Evolutionary conservation across 2,113 vertebrate genomes (phyloP).

Genomic region (Salminus brasiliensis): DNA sequence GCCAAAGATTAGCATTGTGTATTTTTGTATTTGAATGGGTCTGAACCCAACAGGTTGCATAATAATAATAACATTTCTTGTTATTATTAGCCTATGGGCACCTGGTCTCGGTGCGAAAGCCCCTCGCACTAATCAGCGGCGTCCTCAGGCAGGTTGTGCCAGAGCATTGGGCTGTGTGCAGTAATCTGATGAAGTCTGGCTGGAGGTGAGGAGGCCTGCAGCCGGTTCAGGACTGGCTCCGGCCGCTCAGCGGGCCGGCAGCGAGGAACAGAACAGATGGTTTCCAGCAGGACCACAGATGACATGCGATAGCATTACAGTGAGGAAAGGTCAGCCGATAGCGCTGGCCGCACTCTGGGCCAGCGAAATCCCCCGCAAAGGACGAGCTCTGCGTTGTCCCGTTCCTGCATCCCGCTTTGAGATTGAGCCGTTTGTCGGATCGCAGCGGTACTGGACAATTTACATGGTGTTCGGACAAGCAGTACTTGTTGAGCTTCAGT

Average conservation of each 20-base stretch:
- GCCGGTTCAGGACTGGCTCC: slow-evolving; percentile 52
- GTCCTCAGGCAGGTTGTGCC: neutral
- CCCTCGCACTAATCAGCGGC: neutral
- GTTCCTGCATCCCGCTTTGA: neutral
- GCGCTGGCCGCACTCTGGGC: slow-evolving; percentile 43
- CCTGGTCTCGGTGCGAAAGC: neutral
- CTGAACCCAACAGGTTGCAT: neutral
- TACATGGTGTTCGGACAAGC: neutral
- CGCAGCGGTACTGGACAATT: neutral
- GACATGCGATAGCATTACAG: slow-evolving; percentile 77
- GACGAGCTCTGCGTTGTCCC: slow-evolving; percentile 9
- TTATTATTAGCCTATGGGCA: neutral
- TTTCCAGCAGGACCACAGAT: slow-evolving; percentile 72
- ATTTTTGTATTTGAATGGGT: neutral
- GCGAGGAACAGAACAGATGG: slow-evolving; percentile 68
- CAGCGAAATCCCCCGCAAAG: slow-evolving; percentile 34
- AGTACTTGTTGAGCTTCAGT: neutral
- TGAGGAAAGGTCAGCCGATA: slow-evolving; percentile 74
- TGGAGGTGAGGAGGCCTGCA: slow-evolving; percentile 46
- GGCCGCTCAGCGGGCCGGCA: slow-evolving; percentile 9
- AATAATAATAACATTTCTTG: neutral
- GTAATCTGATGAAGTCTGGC: slow-evolving; percentile 35
- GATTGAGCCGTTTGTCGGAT: neutral
- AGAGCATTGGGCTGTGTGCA: neutral
- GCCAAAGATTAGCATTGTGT: slow-evolving; percentile 11